phyloP scores from a whole-genome alignment of 2,113 vertebrate genomes.

The Cyprinodon tularosa region DNA sequence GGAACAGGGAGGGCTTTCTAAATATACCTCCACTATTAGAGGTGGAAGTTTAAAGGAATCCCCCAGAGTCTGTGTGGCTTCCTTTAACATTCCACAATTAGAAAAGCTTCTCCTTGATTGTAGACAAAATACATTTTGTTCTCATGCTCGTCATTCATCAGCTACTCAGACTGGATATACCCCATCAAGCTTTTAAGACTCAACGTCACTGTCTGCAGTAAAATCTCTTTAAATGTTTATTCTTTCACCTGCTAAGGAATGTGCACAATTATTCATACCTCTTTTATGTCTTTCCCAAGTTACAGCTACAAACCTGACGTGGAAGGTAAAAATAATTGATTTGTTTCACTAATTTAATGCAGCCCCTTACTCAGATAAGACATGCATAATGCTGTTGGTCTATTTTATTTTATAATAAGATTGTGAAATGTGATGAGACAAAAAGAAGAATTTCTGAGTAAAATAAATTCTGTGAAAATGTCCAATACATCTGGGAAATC shows the following conservation, averaged over 20 bases:
- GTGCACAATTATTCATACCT: neutral
- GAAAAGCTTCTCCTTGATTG: constrained; percentile 47
- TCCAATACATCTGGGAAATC: neutral
- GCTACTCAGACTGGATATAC: neutral
- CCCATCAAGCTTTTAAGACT: constrained; percentile 1
- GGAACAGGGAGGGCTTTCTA: constrained; percentile 26
- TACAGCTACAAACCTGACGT: neutral
- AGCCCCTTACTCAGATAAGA: no score
- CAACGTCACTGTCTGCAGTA: neutral
- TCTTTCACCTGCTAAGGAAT: neutral
- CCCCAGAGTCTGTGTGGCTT: constrained; percentile 40
- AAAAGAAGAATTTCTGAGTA: neutral
- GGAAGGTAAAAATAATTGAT: neutral
- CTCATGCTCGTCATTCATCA: constrained; percentile 20
- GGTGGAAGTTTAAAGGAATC: constrained; percentile 37
- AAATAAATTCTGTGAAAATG: neutral
- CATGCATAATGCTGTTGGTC: no score
- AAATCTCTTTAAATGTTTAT: neutral
- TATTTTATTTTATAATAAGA: no score
- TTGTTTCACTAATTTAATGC: no score
- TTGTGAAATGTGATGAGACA: no score
- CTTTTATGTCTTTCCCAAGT: neutral
- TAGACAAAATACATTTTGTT: constrained; percentile 55
- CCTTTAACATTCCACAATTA: constrained; percentile 58
- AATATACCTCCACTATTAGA: constrained; percentile 30